Base-by-base conservation (phyloP, 2,888 invertebrate genomes). In the Hoplodrina ambigua region DNA sequence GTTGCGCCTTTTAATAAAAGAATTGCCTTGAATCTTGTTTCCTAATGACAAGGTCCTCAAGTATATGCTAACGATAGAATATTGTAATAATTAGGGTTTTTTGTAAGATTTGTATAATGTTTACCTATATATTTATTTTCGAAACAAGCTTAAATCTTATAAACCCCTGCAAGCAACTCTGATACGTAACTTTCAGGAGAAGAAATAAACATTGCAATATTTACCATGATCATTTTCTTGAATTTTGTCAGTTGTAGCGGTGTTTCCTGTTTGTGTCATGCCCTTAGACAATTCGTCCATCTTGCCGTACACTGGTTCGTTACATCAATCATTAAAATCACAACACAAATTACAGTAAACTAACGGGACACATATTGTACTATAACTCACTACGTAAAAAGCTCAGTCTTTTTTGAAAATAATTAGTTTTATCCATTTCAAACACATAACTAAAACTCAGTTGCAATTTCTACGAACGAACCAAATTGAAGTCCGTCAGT, bases 281-380 rank as follows among this genome's bases (percentile, higher is more conserved):
- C 95, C 95, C 95, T 92, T 95, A 95, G 93, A 95, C 95, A 95
- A 94, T 96, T 96, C 95, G 95, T 96, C 95, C 95, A 96, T 96
- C 95, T 96, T 96, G 95, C 94, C 90, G 92, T 92, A 93, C 94
- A 94, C 93, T 92, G 91, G 92, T 93, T 94, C 92, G 94, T 94
- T 95, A 94, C 92, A 95, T 95, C 94, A 95, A 94, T 93, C 94
- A 94, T 93, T 89, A 91, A 93, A 92, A 89, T 90, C 91, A 93
- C 92, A 89, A 91, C 92, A 92, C 92, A 87, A 91, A 87, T 90
- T 87, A 88, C 83, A 90, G 85, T 85, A 87, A 90, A 84, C 77
- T 87, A 86, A 78, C 86, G 77, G 87, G 80, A 88, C 90, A 90
- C 91, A 91, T 91, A 78, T 77, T 87, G 81, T 85, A 89, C 85